phyloP scores from a whole-genome alignment of 2,888 invertebrate genomes.

The Drosophila merina region DNA sequence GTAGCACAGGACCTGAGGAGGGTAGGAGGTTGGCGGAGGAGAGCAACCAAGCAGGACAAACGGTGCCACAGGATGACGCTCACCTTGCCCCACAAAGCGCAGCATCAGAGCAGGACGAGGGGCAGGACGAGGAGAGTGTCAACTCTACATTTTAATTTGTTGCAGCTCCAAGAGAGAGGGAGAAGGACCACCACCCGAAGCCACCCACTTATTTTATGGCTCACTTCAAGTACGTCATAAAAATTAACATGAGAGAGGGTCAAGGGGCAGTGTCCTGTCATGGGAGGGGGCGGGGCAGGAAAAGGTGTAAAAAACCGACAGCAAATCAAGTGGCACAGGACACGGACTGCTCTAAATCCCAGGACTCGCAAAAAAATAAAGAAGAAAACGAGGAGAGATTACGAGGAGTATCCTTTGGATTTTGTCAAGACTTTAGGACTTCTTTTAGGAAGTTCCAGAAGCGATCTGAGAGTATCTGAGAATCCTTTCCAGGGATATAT shows the following conservation, averaged over 20 bases:
- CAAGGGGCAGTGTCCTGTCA: slow-evolving; percentile 19
- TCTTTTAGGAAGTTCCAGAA: too few species aligned
- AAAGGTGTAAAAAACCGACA: neutral
- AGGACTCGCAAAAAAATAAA: neutral
- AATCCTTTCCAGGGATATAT: neutral
- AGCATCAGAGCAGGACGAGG: slow-evolving; percentile 1
- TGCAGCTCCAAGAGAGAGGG: slow-evolving; percentile 40
- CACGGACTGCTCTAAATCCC: neutral
- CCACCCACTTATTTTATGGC: slow-evolving; percentile 58
- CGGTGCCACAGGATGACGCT: slow-evolving; percentile 43
- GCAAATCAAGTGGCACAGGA: slow-evolving; percentile 7
- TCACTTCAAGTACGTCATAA: slow-evolving; percentile 71
- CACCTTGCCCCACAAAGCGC: slow-evolving; percentile 59
- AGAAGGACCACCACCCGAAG: neutral
- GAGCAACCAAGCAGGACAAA: slow-evolving; percentile 29
- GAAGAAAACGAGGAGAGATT: neutral
- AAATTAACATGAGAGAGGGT: slow-evolving; percentile 67
- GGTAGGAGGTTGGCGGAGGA: neutral
- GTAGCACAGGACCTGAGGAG: neutral
- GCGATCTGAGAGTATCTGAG: neutral
- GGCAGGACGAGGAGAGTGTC: slow-evolving; percentile 12
- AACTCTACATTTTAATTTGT: slow-evolving; percentile 71
- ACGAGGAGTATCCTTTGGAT: too few species aligned
- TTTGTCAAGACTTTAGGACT: too few species aligned
- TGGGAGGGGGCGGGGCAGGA: neutral